Base-by-base conservation (phyloP, 1,140 invertebrate genomes). In the Antheraea pernyi region DNA sequence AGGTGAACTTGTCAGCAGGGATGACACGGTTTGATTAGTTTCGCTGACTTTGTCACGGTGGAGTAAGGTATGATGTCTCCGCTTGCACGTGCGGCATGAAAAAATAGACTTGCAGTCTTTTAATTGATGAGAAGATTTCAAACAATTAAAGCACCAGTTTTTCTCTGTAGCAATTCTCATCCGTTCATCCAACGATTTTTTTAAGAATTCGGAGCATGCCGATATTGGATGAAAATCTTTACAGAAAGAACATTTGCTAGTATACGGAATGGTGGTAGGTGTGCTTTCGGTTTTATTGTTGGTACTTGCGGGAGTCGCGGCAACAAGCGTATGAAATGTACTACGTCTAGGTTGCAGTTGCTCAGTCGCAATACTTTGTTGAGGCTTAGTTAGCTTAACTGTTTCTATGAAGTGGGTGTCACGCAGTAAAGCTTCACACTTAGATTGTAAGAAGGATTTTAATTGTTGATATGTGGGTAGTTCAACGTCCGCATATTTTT, bases 61-160 rank as follows among this genome's bases (percentile, higher is more conserved):
- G 5, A 53, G 16, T 13, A 53, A 16, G 0, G 46, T 53, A 53
- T 53, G 46, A 16, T 53, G 46, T 16, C 13, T 73, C 4, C 68
- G 72, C 60, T 72, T 73, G 46, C 74, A 79, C 7, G 6, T 69
- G 11, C 61, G 70, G 63, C 77, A 78, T 8, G 63, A 65, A 65
- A 79, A 79, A 19, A 76, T 70, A 0, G 74, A 76, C 59, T 64
- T 71, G 60, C 77, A 79, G 5, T 71, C 19, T 59, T 63, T 68
- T 42, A 76, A 19, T 46, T 69, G 63, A 68, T 76, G 77, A 13
- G 77, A 79, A 16, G 73, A 13, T 11, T 73, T 78, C 18, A 78
- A 30, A 65, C 76, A 75, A 37, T 78, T 78, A 60, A 53, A 79
- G 42, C 77, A 76, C 72, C 72, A 76, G 16, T 70, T 66, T 18